Evolutionary conservation across 1,140 invertebrate genomes (phyloP).

Genomic region (Cheumatopsyche charites): DNA sequence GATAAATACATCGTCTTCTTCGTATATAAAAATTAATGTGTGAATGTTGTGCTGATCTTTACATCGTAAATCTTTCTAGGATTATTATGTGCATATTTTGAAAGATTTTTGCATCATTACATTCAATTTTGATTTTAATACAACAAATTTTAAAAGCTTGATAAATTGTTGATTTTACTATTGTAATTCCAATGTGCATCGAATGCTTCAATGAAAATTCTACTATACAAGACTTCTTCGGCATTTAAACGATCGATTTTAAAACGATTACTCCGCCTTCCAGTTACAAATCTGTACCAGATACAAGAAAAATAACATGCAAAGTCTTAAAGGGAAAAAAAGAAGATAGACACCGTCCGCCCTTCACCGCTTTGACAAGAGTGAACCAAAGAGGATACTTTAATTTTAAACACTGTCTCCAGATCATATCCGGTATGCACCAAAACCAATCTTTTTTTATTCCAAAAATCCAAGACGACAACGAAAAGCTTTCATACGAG

Average conservation of each 20-base stretch:
- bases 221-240: too few relatives aligned
- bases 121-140: too few relatives aligned
- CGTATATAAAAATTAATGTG: too few relatives aligned
- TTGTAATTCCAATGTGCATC: too few relatives aligned
- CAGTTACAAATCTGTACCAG: constrained; percentile 6
- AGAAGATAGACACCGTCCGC: neutral
- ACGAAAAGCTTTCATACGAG: constrained; percentile 32
- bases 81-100: too few relatives aligned
- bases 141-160: too few relatives aligned
- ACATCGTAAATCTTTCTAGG: too few relatives aligned
- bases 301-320: neutral
- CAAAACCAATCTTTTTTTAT: neutral
- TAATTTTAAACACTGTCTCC: constrained; percentile 31
- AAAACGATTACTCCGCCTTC: constrained; percentile 2
- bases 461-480: neutral
- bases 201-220: too few relatives aligned
- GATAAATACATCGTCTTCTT: too few relatives aligned
- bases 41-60: too few relatives aligned
- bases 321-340: neutral
- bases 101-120: too few relatives aligned
- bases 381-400: constrained; percentile 29
- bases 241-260: constrained; percentile 3
- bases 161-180: too few relatives aligned
- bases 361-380: constrained; percentile 4
- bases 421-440: constrained; percentile 34